phyloP scores from a whole-genome alignment of 1,140 invertebrate genomes.

The Coenobita brevimanus region DNA sequence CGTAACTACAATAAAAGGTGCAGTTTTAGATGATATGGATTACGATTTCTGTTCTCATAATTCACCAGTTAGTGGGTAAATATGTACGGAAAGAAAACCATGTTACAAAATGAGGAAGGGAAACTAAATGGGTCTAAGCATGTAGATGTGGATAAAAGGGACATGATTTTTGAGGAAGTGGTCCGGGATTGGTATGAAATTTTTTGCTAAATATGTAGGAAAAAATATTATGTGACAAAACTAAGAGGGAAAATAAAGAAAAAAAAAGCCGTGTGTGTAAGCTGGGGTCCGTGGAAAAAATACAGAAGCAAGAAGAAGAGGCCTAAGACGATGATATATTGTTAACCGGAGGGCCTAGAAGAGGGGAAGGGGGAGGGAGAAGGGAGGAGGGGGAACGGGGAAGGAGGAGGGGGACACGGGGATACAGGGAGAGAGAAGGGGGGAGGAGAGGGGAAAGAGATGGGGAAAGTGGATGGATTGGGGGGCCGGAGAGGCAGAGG shows the following conservation, averaged over 20 bases:
- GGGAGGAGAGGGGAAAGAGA: neutral
- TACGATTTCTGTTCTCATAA: too few species aligned
- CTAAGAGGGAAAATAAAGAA: neutral
- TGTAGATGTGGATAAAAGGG: too few species aligned
- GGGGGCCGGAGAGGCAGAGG: neutral
- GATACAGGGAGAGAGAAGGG: neutral
- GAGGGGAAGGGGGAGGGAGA: neutral
- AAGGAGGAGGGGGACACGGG: neutral
- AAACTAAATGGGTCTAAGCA: too few species aligned
- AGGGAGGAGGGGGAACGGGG: neutral
- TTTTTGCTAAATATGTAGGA: too few species aligned
- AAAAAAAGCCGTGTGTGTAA: neutral
- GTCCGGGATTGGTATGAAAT: too few species aligned
- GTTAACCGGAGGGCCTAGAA: neutral
- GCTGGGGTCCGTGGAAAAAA: neutral
- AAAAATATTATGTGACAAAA: neutral
- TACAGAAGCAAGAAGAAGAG: conserved; percentile 5
- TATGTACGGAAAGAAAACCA: too few species aligned
- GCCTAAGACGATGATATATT: conserved; percentile 20
- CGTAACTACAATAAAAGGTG: too few species aligned
- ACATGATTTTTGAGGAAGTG: too few species aligned
- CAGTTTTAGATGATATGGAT: too few species aligned
- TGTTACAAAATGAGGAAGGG: too few species aligned
- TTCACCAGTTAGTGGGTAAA: too few species aligned
- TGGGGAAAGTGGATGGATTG: neutral